Evolutionary conservation across 1,140 invertebrate species (phyloP), one percentile per base, ranked within the genome.

Genomic region (Subanguina moxae): DNA sequence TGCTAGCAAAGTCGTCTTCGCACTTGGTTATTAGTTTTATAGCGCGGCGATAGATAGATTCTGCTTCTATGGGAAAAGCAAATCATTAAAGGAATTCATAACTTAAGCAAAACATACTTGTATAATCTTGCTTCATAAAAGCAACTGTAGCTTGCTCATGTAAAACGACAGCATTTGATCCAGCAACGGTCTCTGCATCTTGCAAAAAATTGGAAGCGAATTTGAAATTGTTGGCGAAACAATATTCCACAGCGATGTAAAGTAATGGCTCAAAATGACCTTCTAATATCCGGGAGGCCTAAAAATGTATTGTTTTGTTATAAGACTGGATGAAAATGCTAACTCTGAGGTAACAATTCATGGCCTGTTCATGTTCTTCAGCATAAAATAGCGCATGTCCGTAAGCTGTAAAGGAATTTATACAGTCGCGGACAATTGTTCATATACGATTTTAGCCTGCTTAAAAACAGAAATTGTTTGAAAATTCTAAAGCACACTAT

Each of bases 331-430:
- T 19, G 1, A 59, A 38, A 57, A 32, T 48, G n/a, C 45, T 62
- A 57, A 67, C 73, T 32, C 76, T 58, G n/a, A 80, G 59, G 32
- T 77, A 78, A 30, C 76, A 78, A 42, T 75, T 78, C 71, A 78
- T 74, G 15, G 76, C 76, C 32, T 78, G 76, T 63, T 78, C 76
- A 59, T 77, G 78, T 17, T 78, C 76, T 21, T 77, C 76, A 21
- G 71, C 58, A 57, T 76, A 64, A 27, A 75, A 74, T 17, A 78
- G 57, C 19, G 76, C 65, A 42, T 78, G 76, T 17, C 76, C 76
- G n/a, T 75, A 77, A 15, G 77, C 77, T 56, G 3, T 23, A 56
- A 56, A 56, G 13, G 52, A n/a, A n/a, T n/a, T n/a, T n/a, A n/a
- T n/a, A n/a, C n/a, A n/a, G n/a, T n/a, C n/a, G n/a, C n/a, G n/a